Evolutionary conservation across 1,140 invertebrate genomes (phyloP).

Genomic region (Neocloeon triangulifer): DNA sequence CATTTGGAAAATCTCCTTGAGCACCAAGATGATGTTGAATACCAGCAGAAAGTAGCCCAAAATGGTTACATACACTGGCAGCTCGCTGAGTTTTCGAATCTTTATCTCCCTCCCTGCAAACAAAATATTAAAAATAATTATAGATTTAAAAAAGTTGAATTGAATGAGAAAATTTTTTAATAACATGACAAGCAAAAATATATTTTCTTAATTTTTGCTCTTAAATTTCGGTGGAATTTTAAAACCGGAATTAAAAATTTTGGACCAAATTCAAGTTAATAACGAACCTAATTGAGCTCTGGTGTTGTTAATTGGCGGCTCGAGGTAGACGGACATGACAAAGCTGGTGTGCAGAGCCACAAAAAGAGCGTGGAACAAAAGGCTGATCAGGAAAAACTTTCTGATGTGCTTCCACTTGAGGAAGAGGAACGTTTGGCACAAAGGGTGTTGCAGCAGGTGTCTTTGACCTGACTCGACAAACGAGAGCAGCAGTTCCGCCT

Average conservation of each 20-base stretch:
- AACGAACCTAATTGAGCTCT: background rate
- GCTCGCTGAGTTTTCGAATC: too few species aligned
- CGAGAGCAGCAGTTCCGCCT: slow-evolving; percentile 46
- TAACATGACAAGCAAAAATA: too few species aligned
- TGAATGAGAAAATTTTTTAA: too few species aligned
- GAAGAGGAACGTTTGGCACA: slow-evolving; percentile 57
- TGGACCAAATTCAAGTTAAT: too few species aligned
- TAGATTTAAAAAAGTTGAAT: too few species aligned
- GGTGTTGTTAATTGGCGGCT: background rate
- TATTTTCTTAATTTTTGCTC: too few species aligned
- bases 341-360: slow-evolving; percentile 47
- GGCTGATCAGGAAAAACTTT: slow-evolving; percentile 58
- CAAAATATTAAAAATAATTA: too few species aligned
- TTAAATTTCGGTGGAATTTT: too few species aligned
- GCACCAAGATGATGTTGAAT: slow-evolving; percentile 8
- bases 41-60: slow-evolving; percentile 28
- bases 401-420: slow-evolving; percentile 62
- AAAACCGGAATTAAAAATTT: background rate
- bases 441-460: slow-evolving; percentile 51
- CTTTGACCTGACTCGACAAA: slow-evolving; percentile 52
- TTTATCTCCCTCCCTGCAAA: too few species aligned
- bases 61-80: background rate
- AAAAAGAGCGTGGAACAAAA: slow-evolving; percentile 54
- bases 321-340: slow-evolving; percentile 26
- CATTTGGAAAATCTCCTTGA: slow-evolving; percentile 50